Base-by-base conservation (phyloP, 1,140 invertebrate genomes). In the Pygmarrhopalites habei region DNA sequence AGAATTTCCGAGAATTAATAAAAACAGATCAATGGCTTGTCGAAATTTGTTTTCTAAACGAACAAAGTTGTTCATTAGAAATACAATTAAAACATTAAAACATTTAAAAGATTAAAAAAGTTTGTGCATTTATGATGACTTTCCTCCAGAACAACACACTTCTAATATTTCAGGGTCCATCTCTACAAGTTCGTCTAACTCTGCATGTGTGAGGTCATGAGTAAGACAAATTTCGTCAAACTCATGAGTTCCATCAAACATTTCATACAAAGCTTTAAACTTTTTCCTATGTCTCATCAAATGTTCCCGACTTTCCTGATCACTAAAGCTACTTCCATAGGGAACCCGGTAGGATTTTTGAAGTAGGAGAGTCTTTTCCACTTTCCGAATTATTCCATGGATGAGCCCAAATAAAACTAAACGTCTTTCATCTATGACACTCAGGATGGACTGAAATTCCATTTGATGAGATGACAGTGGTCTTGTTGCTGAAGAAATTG, bases 391-490 rank as follows among this genome's bases (percentile, higher is more conserved):
- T 17, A 95, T 78, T 0, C 86, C 87, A 74, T 95, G 86, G 58
- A 95, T 82, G 35, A 94, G 75, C 1, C 92, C 92, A 79, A 94
- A 96, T 72, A 92, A 87, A 1, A 96, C 83, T n/a, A 97, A 80
- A 70, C 86, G 87, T n/a, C 89, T 78, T 68, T 92, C 86, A 72
- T 92, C 87, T 62, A 92, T 86, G 62, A 71, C 63, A 46, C 47
- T 62, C 1, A 67, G 51, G 29, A 71, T 51, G 0, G 69, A 62
- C 51, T 69, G 64, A 32, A 64, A 64, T 46, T 65, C 53, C 28
- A 58, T 3, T 5, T 35, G 28, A n/a, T n/a, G n/a, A n/a, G n/a
- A n/a, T n/a, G n/a, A n/a, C n/a, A n/a, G 4, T 58, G 55, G 3
- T 1, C 26, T 21, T 25, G 61, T 26, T 15, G 46, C n/a, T n/a